Evolutionary conservation across 1,140 invertebrate species (phyloP).

Genomic region (Bilobella aurantiaca): DNA sequence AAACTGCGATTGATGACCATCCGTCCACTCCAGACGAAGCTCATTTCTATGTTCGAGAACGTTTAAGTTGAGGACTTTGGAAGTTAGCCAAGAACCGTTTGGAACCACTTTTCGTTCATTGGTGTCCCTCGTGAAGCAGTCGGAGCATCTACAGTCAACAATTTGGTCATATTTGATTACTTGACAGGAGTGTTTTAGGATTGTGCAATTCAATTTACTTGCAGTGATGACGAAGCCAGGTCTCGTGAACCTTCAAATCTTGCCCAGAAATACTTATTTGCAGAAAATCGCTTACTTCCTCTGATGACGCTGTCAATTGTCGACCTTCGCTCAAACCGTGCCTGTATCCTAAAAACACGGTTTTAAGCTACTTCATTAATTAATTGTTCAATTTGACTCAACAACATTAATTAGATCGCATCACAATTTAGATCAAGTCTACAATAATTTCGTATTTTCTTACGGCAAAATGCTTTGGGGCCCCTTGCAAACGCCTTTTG

Average conservation of each 20-base stretch:
- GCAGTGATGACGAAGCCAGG: conserved; percentile 33
- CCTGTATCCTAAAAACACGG: too few relatives aligned
- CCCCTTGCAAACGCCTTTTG: too few relatives aligned
- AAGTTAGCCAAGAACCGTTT: background rate
- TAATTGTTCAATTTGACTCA: too few relatives aligned
- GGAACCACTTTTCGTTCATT: conserved; percentile 21
- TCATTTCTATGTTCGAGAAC: background rate
- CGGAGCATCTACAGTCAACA: conserved; percentile 12
- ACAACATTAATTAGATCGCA: too few relatives aligned
- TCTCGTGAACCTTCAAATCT: conserved; percentile 1
- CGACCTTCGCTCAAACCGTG: too few relatives aligned
- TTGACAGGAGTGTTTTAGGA: background rate
- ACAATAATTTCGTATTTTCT: too few relatives aligned
- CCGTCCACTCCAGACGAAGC: conserved; percentile 22
- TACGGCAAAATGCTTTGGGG: too few relatives aligned
- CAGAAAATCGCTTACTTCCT: conserved; percentile 5
- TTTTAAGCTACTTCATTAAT: too few relatives aligned
- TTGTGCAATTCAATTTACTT: conserved; percentile 15
- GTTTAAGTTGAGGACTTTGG: background rate
- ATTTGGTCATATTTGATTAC: background rate
- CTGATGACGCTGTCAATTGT: too few relatives aligned
- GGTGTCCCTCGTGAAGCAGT: conserved; percentile 24
- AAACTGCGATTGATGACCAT: conserved; percentile 22
- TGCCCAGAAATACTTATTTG: background rate
- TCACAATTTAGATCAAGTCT: too few relatives aligned